Percentiles rank a stretch among this genome's conserved stretches.
Conservation (phyloP, 2,113 vertebrate genomes). For the Alligator mississippiensis region DNA sequence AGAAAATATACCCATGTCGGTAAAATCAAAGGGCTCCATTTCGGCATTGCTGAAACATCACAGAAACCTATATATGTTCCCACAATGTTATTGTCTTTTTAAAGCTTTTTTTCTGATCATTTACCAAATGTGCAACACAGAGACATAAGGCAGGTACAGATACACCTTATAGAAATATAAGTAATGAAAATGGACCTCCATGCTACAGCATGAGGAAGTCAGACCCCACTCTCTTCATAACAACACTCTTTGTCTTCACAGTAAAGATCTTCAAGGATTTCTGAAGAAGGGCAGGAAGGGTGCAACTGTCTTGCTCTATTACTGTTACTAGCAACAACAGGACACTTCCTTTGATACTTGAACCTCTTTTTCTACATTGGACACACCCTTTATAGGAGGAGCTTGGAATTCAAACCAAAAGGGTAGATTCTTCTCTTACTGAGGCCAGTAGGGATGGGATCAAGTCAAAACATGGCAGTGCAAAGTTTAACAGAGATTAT, state of each 20-base stretch:
- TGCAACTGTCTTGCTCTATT: background rate
- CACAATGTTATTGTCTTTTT: background rate
- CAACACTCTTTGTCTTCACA: constrained; percentile 70
- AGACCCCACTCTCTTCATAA: background rate
- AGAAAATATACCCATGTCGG: background rate
- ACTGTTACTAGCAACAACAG: background rate
- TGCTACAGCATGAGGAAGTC: constrained; percentile 21
- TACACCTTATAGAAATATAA: background rate
- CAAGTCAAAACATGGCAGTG: constrained; percentile 2
- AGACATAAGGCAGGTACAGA: background rate
- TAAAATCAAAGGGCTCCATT: background rate
- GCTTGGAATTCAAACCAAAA: background rate
- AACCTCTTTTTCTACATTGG: background rate
- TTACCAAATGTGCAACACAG: background rate
- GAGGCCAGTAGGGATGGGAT: background rate
- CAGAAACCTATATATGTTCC: background rate
- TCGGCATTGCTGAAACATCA: background rate
- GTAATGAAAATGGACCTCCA: background rate
- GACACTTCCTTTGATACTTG: background rate
- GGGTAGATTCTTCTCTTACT: background rate
- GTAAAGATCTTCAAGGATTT: constrained; percentile 29
- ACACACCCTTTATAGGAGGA: background rate
- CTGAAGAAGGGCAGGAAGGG: constrained; percentile 29
- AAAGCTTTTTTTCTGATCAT: background rate
- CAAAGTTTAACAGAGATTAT: background rate